Evolutionary conservation across 2,888 invertebrate genomes (phyloP), one percentile per base, ranked within the genome.

Genomic region (Stenodema calcarata): DNA sequence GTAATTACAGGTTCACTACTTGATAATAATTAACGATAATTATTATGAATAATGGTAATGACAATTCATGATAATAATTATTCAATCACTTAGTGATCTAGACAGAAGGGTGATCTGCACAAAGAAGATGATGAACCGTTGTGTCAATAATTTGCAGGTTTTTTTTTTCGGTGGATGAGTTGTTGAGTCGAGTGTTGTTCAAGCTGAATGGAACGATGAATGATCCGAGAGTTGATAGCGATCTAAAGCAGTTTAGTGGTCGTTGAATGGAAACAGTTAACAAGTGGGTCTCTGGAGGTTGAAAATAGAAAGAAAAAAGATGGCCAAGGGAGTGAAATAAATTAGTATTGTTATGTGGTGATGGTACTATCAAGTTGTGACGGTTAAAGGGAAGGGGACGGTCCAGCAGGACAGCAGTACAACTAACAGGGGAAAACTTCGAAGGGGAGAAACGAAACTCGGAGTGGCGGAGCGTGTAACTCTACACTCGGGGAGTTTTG

Each of bases 231-330:
- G 62, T 62, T 62, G 62, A 62, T 62, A 23, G 62, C 62, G 18
- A 62, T 62, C 62, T 62, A 18, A 23, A 73, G 73, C 35, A 41
- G 73, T 73, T 73, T 73, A 73, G 73, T 35, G 73, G 73, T 35
- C 12, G 73, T 73, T 73, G 78, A 78, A 78, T 44, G 78, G 27
- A 78, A 78, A 78, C 78, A 78, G 42, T 78, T 78, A 78, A 78
- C 78, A 78, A 78, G 78, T 78, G 78, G 41, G 4, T 78, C 44
- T 18, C 44, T 42, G 18, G 30, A n/a, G 35, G 41, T 12, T n/a
- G 35, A 30, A 75, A 41, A 41, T 18, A 27, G 73, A 75, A 75
- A 35, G 73, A 41, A 35, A 41, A 35, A 30, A 2, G 35, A 35
- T 2, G 35, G 18, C 62, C 23, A 0, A 18, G 35, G 28, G 70